Evolutionary conservation across 1,140 invertebrate species (phyloP).

Genomic region (Hylyphantes graminicola): DNA sequence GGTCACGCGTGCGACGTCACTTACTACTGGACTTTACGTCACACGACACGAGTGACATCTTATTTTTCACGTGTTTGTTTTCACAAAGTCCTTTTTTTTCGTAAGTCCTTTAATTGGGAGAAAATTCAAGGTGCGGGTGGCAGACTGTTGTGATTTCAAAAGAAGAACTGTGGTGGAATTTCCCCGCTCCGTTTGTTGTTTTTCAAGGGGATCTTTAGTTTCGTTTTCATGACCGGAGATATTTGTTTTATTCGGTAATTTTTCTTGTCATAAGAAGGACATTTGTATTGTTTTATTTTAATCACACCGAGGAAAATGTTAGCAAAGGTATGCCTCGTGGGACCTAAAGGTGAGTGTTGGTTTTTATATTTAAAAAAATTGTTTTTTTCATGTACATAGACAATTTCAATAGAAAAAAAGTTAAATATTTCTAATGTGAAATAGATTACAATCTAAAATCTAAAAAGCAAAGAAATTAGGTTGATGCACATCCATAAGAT

Average conservation of each 20-base stretch:
- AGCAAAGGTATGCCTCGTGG: conserved; percentile 40
- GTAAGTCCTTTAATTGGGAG: conserved; percentile 41
- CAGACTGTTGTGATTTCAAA: not conserved
- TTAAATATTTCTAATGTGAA: no score
- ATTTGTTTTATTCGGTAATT: not conserved
- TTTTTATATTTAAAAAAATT: not conserved
- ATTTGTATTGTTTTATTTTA: not conserved
- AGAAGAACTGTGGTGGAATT: not conserved
- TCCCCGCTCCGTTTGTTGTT: not conserved
- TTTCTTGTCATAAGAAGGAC: not conserved
- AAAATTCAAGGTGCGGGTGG: conserved; percentile 40
- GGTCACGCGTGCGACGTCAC: conserved; percentile 16
- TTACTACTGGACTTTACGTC: conserved; percentile 44
- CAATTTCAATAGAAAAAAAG: no score
- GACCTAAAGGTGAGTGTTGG: conserved; percentile 22
- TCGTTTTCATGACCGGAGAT: not conserved
- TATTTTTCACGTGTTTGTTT: conserved; percentile 36
- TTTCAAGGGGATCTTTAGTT: not conserved
- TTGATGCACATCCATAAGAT: no score
- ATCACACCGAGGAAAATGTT: not conserved
- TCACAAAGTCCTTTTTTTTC: conserved; percentile 15
- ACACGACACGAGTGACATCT: not conserved
- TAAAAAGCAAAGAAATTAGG: no score
- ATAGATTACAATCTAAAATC: no score
- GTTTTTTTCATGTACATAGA: no score